phyloP scores from a whole-genome alignment of 2,888 invertebrate genomes.

The Polylopha cassiicola region DNA sequence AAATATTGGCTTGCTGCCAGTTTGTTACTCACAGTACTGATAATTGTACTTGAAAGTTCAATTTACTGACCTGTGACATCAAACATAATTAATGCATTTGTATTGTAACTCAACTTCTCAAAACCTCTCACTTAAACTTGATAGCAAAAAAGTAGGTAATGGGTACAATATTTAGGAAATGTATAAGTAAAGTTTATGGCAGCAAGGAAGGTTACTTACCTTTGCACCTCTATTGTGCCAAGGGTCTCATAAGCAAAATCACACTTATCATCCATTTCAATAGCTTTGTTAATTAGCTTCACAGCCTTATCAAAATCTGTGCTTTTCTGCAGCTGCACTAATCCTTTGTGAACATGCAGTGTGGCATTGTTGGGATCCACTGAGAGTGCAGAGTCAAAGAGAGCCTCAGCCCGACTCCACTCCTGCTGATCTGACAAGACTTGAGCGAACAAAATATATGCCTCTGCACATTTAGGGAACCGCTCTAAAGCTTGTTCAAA shows the following conservation, averaged over 20 bases:
- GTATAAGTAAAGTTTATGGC: background rate
- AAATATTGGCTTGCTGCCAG: constrained; percentile 27
- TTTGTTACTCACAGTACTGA: constrained; percentile 9
- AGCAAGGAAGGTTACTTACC: constrained; percentile 72
- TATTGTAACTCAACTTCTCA: too few relatives aligned
- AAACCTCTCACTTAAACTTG: too few relatives aligned
- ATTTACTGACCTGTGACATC: constrained; percentile 18
- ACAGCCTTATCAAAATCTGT: constrained; percentile 89
- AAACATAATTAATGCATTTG: background rate
- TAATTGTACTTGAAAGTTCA: constrained; percentile 9
- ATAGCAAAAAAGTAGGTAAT: too few relatives aligned
- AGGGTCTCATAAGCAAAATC: constrained; percentile 97
- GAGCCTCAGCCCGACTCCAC: constrained; percentile 88
- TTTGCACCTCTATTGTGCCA: constrained; percentile 95
- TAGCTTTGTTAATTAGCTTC: constrained; percentile 86
- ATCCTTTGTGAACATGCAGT: constrained; percentile 90
- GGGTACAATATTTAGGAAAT: background rate
- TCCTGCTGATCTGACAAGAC: constrained; percentile 91
- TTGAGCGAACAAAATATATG: constrained; percentile 92
- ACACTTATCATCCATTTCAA: constrained; percentile 93
- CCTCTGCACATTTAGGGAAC: constrained; percentile 91
- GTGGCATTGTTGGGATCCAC: constrained; percentile 91
- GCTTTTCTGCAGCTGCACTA: constrained; percentile 89
- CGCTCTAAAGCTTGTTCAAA: constrained; percentile 86
- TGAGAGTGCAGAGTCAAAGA: constrained; percentile 88